phyloP scores from a whole-genome alignment of 1,140 invertebrate species.

The Heliconius hermathena region DNA sequence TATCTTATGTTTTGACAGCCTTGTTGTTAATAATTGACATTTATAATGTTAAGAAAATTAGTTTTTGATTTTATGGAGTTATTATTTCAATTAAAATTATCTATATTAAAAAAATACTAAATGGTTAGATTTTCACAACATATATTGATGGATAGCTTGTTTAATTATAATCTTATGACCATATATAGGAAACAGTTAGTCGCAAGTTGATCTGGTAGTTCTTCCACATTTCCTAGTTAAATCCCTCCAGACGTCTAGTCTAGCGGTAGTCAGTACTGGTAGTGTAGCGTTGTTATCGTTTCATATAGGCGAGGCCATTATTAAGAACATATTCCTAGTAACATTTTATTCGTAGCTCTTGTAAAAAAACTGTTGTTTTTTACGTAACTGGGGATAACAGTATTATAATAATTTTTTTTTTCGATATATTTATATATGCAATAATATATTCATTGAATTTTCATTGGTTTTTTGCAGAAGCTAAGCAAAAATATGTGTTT shows the following conservation, averaged over 20 bases:
- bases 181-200: not conserved
- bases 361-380: conserved; percentile 36
- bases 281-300: conserved; percentile 69
- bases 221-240: conserved; percentile 62
- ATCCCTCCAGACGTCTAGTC: conserved; percentile 67
- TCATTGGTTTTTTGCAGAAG: not conserved
- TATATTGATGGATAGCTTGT: not conserved
- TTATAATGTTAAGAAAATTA: too few species aligned
- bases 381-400: conserved; percentile 18
- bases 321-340: conserved; percentile 63
- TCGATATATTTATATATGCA: not conserved
- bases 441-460: not conserved
- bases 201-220: conserved; percentile 43
- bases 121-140: not conserved
- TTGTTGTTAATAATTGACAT: too few species aligned
- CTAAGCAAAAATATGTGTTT: not conserved
- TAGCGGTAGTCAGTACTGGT: conserved; percentile 42
- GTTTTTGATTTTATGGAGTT: too few species aligned
- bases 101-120: too few species aligned
- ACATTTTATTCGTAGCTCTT: conserved; percentile 61
- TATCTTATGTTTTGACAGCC: not conserved
- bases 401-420: not conserved
- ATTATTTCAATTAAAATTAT: too few species aligned
- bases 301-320: conserved; percentile 73
- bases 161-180: not conserved